phyloP scores from a whole-genome alignment of 2,113 vertebrate genomes.

The Anthoscopus minutus region DNA sequence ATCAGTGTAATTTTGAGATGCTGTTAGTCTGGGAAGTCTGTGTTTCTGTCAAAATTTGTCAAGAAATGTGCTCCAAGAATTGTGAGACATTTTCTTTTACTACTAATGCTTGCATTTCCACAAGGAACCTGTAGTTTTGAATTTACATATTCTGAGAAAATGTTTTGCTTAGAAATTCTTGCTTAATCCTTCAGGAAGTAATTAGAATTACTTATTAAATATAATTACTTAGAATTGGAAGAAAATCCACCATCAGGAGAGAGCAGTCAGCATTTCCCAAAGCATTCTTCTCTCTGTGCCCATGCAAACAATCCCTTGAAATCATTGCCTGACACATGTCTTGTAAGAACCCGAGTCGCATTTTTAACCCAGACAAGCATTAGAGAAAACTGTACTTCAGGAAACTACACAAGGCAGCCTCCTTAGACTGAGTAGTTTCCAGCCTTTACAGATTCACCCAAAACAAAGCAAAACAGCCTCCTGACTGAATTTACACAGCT shows the following conservation, averaged over 20 bases:
- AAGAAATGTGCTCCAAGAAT: neutral
- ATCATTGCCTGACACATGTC: neutral
- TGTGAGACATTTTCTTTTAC: neutral
- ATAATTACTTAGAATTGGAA: neutral
- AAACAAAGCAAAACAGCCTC: conserved; percentile 31
- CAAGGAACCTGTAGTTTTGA: neutral
- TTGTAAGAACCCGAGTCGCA: neutral
- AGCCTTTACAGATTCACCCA: neutral
- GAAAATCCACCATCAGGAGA: neutral
- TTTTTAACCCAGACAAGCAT: neutral
- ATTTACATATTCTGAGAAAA: neutral
- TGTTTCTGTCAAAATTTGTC: neutral
- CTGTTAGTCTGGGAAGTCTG: neutral
- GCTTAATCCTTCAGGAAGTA: neutral
- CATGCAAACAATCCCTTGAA: neutral
- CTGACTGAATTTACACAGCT: neutral
- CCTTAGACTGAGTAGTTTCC: neutral
- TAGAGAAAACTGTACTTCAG: neutral
- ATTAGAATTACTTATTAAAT: neutral
- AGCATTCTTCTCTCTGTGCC: neutral
- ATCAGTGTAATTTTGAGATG: neutral
- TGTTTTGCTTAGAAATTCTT: neutral
- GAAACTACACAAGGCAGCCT: neutral
- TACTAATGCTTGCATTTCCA: neutral
- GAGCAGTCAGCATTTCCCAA: neutral